phyloP scores from a whole-genome alignment of 1,140 invertebrate genomes.

The Polypedilum vanderplanki region DNA sequence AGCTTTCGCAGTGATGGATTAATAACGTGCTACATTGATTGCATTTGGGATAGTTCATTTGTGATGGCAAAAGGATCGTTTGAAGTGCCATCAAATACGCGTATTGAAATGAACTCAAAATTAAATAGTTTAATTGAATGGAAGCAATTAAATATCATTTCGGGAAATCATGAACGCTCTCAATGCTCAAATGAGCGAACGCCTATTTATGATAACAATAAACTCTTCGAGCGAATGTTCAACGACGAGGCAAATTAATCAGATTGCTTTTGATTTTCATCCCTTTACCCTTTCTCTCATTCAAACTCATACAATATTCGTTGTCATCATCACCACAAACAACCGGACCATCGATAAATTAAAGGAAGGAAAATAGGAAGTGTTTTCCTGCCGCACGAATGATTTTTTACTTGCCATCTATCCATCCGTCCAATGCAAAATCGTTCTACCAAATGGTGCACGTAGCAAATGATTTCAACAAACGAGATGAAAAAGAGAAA shows the following conservation, averaged over 20 bases:
- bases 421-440: not conserved
- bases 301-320: no score
- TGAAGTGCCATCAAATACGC: not conserved
- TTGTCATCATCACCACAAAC: no score
- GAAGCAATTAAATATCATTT: not conserved
- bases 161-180: not conserved
- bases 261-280: not conserved
- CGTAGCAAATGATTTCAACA: no score
- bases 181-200: slow-evolving; percentile 6
- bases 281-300: no score
- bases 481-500: no score
- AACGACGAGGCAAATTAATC: slow-evolving; percentile 4
- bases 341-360: no score
- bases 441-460: no score
- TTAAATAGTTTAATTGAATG: not conserved
- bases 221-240: not conserved
- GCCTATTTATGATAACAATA: not conserved
- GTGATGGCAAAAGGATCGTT: not conserved
- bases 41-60: not conserved
- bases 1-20: not conserved
- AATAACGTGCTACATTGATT: not conserved
- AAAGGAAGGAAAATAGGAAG: no score
- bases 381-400: not conserved
- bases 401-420: not conserved
- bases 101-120: not conserved